phyloP scores from a whole-genome alignment of 2,888 invertebrate species.

The Trachelus tabidus region DNA sequence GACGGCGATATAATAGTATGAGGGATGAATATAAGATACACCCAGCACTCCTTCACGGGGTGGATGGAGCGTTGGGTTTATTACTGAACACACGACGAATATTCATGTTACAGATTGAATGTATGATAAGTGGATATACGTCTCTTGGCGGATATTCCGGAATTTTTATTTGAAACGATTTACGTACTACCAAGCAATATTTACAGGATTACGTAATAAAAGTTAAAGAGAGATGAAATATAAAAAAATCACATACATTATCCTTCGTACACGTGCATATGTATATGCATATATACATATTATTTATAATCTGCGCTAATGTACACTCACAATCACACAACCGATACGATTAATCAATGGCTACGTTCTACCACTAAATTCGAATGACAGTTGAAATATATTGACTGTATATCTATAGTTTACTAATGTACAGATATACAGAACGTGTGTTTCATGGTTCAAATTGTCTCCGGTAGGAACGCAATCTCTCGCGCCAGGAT shows the following conservation, averaged over 20 bases:
- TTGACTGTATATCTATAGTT: neutral
- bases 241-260: constrained; percentile 5
- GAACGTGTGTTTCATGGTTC: neutral
- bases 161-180: constrained; percentile 11
- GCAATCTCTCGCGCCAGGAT: neutral
- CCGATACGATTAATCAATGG: neutral
- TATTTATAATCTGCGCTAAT: constrained; percentile 17
- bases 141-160: neutral
- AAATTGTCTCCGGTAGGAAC: neutral
- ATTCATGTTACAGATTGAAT: neutral
- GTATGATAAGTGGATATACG: neutral
- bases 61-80: neutral
- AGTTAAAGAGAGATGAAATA: constrained; percentile 11
- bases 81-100: neutral
- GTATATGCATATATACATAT: constrained; percentile 13
- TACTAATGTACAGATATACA: neutral
- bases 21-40: neutral
- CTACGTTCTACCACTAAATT: neutral
- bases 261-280: constrained; percentile 12
- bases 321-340: neutral
- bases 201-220: constrained; percentile 16
- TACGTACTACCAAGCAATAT: constrained; percentile 21
- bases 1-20: neutral
- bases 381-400: neutral
- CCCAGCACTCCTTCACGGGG: neutral